A percentile compares a stretch with the other conserved stretches of the same genome.
Conservation (phyloP, 2,888 invertebrate species). For the Aradus depressus region DNA sequence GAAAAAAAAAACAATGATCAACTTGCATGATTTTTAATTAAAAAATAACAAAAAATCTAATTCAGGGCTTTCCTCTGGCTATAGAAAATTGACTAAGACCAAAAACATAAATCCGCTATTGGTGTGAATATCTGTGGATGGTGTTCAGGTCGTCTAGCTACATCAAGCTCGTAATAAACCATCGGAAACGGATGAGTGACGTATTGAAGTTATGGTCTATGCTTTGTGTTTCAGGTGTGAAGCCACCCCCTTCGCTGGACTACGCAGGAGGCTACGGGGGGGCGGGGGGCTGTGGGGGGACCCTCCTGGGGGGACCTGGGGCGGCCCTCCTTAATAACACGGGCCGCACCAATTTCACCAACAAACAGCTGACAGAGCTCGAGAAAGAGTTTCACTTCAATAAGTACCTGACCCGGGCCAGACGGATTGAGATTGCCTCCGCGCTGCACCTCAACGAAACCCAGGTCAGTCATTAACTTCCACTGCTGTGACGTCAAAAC, state of each 20-base stretch:
- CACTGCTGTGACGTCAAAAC: too few species aligned
- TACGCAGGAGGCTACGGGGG: conserved; percentile 38
- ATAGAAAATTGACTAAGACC: too few species aligned
- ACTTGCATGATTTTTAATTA: too few species aligned
- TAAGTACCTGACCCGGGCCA: conserved; percentile 92
- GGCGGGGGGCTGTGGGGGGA: conserved; percentile 23
- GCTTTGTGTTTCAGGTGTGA: conserved; percentile 28
- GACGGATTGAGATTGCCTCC: conserved; percentile 95
- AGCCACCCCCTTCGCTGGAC: conserved; percentile 25
- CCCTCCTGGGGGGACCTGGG: conserved; percentile 17
- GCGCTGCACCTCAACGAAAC: conserved; percentile 94
- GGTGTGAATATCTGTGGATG: too few species aligned
- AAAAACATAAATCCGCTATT: too few species aligned
- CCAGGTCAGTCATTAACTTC: too few species aligned
- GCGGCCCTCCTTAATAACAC: conserved; percentile 52
- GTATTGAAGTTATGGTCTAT: background rate
- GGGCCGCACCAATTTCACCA: conserved; percentile 96
- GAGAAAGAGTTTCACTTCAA: conserved; percentile 99
- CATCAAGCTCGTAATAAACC: too few species aligned
- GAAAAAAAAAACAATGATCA: too few species aligned
- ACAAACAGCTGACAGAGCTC: conserved; percentile 96
- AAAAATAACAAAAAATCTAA: too few species aligned
- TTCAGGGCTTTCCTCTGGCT: too few species aligned
- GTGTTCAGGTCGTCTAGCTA: too few species aligned
- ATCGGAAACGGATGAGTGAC: too few species aligned